Base-by-base conservation (phyloP, 2,113 vertebrate genomes). In the Pterocles gutturalis region DNA sequence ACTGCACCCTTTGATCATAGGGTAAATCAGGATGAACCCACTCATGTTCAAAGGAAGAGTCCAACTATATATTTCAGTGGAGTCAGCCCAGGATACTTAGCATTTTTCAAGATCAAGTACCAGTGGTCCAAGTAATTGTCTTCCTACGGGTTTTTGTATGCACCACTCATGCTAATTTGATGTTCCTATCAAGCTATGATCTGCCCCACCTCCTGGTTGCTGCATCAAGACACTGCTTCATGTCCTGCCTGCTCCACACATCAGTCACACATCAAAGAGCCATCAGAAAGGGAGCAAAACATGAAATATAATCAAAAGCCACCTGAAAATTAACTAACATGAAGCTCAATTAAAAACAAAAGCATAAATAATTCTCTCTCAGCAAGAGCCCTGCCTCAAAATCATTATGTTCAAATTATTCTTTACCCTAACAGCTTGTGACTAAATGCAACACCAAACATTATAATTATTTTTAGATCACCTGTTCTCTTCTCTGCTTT, bases 341-440 rank as follows among this genome's bases (percentile, higher is more conserved):
- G 2, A 76, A 92, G 54, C 11, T 49, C 9, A 95, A 97, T 83
- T 87, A 93, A 84, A 97, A 97, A 83, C 45, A 94, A 96, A 97
- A 93, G 11, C 16, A 19, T 64, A 69, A 58, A 87, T 91, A 72
- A 65, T 81, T 88, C 80, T 92, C 54, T 60, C 41, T 69, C 38
- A 94, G 73, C 75, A 95, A 95, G 71, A 94, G 6, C 21, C 13
- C 49, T 81, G 49, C 7, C 89, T 78, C 80, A 87, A 89, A 97
- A 89, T 46, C 65, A 87, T 89, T 94, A 96, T 62, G 87, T 79
- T 53, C 34, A 79, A 92, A 77, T 72, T 62, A 58, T 28, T 51
- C 62, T 95, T 80, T 89, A 80, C 58, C 29, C 66, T 75, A 49
- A 28, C 12, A 64, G 10, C 38, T 34, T 69, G 46, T 72, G 49